Conservation (phyloP, 2,797 vertebrate genomes). For the Muraenolepis orangiensis region DNA sequence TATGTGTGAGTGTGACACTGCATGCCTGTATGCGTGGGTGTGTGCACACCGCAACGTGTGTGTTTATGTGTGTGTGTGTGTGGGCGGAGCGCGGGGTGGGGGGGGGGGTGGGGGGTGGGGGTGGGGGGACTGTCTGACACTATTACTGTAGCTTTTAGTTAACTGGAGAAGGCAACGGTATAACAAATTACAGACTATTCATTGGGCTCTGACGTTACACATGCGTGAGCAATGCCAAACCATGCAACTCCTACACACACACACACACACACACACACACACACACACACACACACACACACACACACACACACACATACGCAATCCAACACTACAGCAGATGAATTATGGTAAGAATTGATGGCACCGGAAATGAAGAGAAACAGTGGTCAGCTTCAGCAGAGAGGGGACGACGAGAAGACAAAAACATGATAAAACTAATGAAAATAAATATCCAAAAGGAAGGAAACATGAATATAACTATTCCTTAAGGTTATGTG, state of each 20-base stretch:
- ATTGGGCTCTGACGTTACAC: neutral
- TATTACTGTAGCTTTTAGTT: neutral
- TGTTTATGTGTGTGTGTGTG: neutral
- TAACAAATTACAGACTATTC: neutral
- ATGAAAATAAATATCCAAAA: neutral
- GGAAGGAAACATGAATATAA: neutral
- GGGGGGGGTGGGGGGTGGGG: neutral
- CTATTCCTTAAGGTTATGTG: neutral
- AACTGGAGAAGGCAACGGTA: neutral
- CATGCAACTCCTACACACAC: too few relatives aligned
- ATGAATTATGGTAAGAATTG: neutral
- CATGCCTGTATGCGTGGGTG: conserved; percentile 13
- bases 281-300: neutral
- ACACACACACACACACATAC: neutral
- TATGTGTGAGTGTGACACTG: neutral
- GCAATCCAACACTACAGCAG: neutral
- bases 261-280: too few relatives aligned
- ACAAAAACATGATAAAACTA: neutral
- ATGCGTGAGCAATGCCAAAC: neutral
- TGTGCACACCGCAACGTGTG: conserved; percentile 33
- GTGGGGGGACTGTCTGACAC: neutral
- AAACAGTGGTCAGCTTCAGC: neutral
- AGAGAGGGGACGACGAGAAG: neutral
- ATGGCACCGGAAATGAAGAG: neutral
- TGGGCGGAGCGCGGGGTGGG: too few relatives aligned